phyloP scores from a whole-genome alignment of 2,888 invertebrate genomes.

The Acleris laterana region DNA sequence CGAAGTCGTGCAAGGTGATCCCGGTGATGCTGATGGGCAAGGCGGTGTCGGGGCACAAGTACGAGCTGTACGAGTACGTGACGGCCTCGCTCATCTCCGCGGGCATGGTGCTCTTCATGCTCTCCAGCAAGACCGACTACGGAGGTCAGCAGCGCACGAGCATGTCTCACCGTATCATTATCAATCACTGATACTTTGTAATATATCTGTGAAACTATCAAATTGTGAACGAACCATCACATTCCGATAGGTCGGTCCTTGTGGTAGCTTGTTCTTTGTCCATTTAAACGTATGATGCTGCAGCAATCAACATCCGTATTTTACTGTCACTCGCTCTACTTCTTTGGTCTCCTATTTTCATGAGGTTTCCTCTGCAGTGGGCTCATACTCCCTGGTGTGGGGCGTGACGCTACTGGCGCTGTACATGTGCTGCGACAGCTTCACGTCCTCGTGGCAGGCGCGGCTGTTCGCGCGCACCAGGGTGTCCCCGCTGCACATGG shows the following conservation, averaged over 20 bases:
- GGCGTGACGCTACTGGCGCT: conserved; percentile 93
- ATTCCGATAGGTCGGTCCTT: no score
- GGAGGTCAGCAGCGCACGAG: conserved; percentile 63
- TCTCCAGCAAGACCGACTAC: conserved; percentile 88
- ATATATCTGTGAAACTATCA: no score
- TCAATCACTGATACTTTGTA: no score
- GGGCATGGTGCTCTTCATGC: conserved; percentile 97
- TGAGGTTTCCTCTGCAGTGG: conserved; percentile 60
- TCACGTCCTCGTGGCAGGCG: conserved; percentile 99
- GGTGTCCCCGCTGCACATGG: conserved; percentile 87
- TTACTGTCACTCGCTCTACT: no score
- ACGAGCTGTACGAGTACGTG: conserved; percentile 95
- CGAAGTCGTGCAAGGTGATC: conserved; percentile 99
- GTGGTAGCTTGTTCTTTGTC: no score
- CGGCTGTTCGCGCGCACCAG: conserved; percentile 86
- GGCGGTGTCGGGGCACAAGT: conserved; percentile 93
- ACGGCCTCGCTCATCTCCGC: conserved; percentile 95
- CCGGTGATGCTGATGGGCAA: conserved; percentile 99
- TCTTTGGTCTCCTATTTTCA: no score
- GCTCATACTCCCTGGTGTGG: conserved; percentile 90
- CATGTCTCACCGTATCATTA: not conserved
- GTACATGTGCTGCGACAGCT: conserved; percentile 98
- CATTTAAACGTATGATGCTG: no score
- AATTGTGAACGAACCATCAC: no score
- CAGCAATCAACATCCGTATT: no score